Percentiles rank a stretch among this genome's conserved stretches.
Evolutionary conservation across 2,888 invertebrate genomes (phyloP).

Genomic region (Acronicta leporina): DNA sequence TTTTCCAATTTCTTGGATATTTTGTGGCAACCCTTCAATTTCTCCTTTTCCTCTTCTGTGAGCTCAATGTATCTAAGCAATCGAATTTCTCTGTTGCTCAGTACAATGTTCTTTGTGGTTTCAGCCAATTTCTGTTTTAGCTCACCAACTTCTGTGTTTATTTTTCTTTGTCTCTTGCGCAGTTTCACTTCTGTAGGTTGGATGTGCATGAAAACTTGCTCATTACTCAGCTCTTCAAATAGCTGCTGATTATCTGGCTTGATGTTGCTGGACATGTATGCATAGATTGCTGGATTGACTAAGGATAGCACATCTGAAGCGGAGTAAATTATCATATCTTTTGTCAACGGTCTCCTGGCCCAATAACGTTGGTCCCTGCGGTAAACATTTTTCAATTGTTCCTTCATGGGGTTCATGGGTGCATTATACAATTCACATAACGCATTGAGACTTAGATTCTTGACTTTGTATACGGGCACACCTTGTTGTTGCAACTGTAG

Average conservation of each 20-base stretch:
- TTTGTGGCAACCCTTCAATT: slow-evolving; percentile 96
- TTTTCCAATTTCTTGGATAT: slow-evolving; percentile 97
- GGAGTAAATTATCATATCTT: slow-evolving; percentile 97
- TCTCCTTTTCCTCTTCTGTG: slow-evolving; percentile 97
- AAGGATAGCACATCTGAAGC: slow-evolving; percentile 96
- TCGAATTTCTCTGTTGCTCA: slow-evolving; percentile 97
- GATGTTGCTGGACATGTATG: slow-evolving; percentile 91
- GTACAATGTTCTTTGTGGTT: slow-evolving; percentile 95
- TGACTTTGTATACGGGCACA: slow-evolving; percentile 97
- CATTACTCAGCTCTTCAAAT: slow-evolving; percentile 95
- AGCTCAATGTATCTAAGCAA: slow-evolving; percentile 96
- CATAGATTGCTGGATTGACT: slow-evolving; percentile 95
- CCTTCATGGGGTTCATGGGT: slow-evolving; percentile 96
- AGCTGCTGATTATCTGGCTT: slow-evolving; percentile 92
- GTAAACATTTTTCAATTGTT: slow-evolving; percentile 95
- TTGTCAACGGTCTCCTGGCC: slow-evolving; percentile 95
- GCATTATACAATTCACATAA: slow-evolving; percentile 97
- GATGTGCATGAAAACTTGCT: slow-evolving; percentile 95
- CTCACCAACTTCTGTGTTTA: slow-evolving; percentile 97
- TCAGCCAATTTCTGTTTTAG: slow-evolving; percentile 94
- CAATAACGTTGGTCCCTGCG: slow-evolving; percentile 95
- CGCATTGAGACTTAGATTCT: slow-evolving; percentile 97
- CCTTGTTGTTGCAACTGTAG: slow-evolving; percentile 96
- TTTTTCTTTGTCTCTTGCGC: slow-evolving; percentile 96
- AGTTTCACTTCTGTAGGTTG: slow-evolving; percentile 95